Evolutionary conservation across 2,888 invertebrate species (phyloP), one percentile per base, ranked within the genome.

Genomic region (Keiferia lycopersicella): DNA sequence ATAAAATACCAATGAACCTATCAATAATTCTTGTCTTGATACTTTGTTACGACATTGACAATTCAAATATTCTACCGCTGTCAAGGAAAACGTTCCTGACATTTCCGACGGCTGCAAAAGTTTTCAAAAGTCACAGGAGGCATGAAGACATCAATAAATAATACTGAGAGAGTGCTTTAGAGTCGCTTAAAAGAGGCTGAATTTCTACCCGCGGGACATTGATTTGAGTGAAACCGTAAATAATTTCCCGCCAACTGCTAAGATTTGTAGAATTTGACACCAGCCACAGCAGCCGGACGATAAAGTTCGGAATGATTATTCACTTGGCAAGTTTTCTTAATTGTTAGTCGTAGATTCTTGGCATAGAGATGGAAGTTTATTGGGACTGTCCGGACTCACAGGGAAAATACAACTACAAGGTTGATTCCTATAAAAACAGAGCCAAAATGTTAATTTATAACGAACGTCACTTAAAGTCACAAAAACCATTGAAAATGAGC

Each of bases 191-290:
- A 26, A 26, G 26, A 26, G 26, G 26, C 26, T 26, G 6, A 26
- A 26, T 26, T n/a, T 26, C 2, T 26, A 26, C 3, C 26, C 26
- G 26, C 26, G 26, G 63, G 63, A 64, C 71, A 73, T 71, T 70
- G 73, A 73, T 71, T 73, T 57, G 66, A 39, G 39, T 22, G 61
- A 66, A 62, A 69, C 26, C 6, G 75, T 73, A 72, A 76, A 71
- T 70, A 68, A 66, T 61, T 20, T 60, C 65, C 62, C 68, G 71
- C 70, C 71, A 73, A 66, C 68, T 72, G 72, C 73, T 78, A 72
- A 71, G 77, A 69, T 66, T 69, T 65, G 45, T 64, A 70, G 68
- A 67, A 75, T 73, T 74, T 77, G 76, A 74, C 75, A 73, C 70
- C 66, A 65, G 62, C 65, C 62, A 48, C 61, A 60, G 69, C 71